These are phyloP conservation scores for Lasioglossum baleicum DNA, from an alignment of 1,140 invertebrate species.

Conservation along the genomic window DNA sequence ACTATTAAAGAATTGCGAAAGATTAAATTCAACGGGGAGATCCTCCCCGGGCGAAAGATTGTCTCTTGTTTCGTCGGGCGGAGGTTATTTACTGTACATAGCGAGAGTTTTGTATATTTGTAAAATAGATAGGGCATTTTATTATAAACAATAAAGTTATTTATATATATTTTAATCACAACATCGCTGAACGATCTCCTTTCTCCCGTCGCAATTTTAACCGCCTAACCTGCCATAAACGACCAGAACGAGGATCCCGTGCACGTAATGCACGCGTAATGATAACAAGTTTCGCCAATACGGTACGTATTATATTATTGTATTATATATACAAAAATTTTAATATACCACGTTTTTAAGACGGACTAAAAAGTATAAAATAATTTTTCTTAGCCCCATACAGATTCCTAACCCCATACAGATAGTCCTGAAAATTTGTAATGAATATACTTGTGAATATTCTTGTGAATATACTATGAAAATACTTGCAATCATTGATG, in stretches of 20 bases:
- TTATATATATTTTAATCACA: slow-evolving; percentile 69
- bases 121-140: slow-evolving; percentile 68
- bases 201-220: slow-evolving; percentile 24
- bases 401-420: too few relatives aligned
- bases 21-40: slow-evolving; percentile 16
- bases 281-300: slow-evolving; percentile 22
- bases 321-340: too few relatives aligned
- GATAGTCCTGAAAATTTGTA: too few relatives aligned
- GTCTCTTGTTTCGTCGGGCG: slow-evolving; percentile 49
- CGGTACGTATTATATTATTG: too few relatives aligned
- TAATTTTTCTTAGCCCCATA: too few relatives aligned
- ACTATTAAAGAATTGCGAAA: slow-evolving; percentile 46
- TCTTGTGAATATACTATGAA: too few relatives aligned
- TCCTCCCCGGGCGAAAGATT: slow-evolving; percentile 20
- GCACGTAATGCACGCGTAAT: too few relatives aligned
- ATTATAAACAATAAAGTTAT: slow-evolving; percentile 69
- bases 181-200: slow-evolving; percentile 36
- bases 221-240: background rate
- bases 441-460: too few relatives aligned
- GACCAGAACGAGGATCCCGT: background rate
- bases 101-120: slow-evolving; percentile 67
- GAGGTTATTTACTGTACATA: slow-evolving; percentile 59
- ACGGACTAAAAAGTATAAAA: too few relatives aligned
- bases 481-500: too few relatives aligned
- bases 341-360: too few relatives aligned